phyloP scores from a whole-genome alignment of 2,113 vertebrate species.

The Dasyprocta punctata region DNA sequence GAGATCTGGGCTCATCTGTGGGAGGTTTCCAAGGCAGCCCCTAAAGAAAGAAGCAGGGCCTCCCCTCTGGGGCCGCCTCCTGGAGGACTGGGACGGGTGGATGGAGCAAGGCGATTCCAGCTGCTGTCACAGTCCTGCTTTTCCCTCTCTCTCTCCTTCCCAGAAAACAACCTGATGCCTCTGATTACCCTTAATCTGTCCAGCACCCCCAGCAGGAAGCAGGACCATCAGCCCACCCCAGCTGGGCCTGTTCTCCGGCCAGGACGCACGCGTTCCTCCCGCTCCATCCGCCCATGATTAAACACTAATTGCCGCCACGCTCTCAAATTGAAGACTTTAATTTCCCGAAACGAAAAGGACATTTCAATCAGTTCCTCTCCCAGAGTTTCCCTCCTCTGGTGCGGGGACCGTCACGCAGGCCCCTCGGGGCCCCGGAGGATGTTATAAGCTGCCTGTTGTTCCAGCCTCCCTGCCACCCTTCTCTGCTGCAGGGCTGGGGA shows the following conservation, averaged over 20 bases:
- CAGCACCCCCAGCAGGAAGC: constrained; percentile 49
- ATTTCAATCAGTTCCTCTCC: constrained; percentile 82
- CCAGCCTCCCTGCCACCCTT: accelerated
- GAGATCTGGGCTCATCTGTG: neutral
- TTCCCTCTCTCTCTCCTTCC: constrained; percentile 20
- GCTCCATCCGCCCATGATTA: constrained; percentile 84
- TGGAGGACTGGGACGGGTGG: neutral
- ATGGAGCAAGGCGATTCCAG: constrained; percentile 57
- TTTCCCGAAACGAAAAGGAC: constrained; percentile 81
- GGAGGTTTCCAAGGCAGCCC: neutral
- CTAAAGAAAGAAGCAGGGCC: neutral
- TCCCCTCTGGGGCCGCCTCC: neutral
- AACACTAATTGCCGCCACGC: constrained; percentile 82
- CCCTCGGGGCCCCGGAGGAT: neutral
- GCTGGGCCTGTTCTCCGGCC: neutral
- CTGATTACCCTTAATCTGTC: constrained; percentile 83
- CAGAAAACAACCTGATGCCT: constrained; percentile 83
- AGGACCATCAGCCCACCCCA: constrained; percentile 74
- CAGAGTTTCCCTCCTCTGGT: constrained; percentile 61
- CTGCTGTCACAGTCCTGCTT: constrained; percentile 77
- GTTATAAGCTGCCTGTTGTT: neutral
- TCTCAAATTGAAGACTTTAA: constrained; percentile 85
- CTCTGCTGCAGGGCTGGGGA: neutral
- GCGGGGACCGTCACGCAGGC: neutral
- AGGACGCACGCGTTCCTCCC: neutral